Percentiles rank a stretch among this genome's conserved stretches.
phyloP scores from a whole-genome alignment of 2,888 invertebrate species.

The Limenitis camilla region DNA sequence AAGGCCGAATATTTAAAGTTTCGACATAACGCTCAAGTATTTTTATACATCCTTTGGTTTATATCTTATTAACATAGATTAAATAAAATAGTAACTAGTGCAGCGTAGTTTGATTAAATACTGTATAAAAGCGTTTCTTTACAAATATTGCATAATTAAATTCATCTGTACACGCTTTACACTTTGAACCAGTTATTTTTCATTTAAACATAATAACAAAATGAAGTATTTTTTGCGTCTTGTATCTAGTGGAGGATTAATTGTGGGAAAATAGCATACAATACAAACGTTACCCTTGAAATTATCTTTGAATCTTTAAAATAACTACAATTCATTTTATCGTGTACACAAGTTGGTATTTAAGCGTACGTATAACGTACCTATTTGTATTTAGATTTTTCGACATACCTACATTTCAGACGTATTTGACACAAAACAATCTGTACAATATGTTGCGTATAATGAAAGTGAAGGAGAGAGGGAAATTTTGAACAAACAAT shows the following conservation, averaged over 20 bases:
- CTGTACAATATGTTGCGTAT: neutral
- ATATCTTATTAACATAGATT: constrained; percentile 11
- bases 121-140: too few relatives aligned
- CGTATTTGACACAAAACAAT: neutral
- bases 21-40: constrained; percentile 8
- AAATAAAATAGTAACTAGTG: neutral
- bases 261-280: constrained; percentile 33
- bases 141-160: too few relatives aligned
- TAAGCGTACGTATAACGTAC: neutral
- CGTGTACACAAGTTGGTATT: constrained; percentile 1
- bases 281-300: constrained; percentile 33
- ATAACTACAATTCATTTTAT: constrained; percentile 8
- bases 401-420: neutral
- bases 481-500: neutral
- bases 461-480: neutral
- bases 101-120: too few relatives aligned
- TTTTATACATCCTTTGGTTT: constrained; percentile 12
- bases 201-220: constrained; percentile 29
- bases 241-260: constrained; percentile 24
- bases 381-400: neutral
- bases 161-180: too few relatives aligned
- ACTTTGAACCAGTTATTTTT: neutral
- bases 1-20: constrained; percentile 18
- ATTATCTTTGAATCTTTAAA: constrained; percentile 19
- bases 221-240: constrained; percentile 27